phyloP scores from a whole-genome alignment of 2,797 vertebrate genomes.

The Scarus forsteni region DNA sequence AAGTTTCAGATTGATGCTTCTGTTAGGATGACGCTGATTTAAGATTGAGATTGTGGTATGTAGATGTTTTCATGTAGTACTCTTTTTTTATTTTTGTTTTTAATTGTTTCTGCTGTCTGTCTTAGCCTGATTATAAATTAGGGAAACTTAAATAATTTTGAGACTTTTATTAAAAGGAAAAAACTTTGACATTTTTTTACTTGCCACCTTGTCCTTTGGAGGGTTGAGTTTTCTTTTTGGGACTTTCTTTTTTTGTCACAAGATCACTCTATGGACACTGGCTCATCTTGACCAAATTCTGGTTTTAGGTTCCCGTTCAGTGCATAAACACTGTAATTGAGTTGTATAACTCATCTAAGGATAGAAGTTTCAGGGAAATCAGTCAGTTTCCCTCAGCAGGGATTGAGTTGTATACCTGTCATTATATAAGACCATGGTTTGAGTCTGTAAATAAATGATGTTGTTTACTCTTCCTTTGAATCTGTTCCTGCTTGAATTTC shows the following conservation, averaged over 20 bases:
- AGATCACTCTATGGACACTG: background rate
- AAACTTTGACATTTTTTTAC: too few species aligned
- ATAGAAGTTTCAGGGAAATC: background rate
- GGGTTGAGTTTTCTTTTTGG: background rate
- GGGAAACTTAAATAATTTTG: too few species aligned
- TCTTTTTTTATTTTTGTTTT: too few species aligned
- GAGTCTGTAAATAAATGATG: background rate
- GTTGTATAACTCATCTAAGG: background rate
- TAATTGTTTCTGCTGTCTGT: too few species aligned
- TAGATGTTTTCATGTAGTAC: too few species aligned
- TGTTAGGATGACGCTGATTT: too few species aligned
- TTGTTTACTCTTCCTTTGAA: background rate
- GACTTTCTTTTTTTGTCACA: slow-evolving; percentile 2
- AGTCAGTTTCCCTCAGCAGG: background rate
- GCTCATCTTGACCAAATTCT: background rate
- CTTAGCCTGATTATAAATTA: too few species aligned
- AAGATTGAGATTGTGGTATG: too few species aligned
- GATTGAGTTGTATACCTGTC: background rate
- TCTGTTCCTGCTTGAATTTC: background rate
- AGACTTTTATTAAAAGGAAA: too few species aligned
- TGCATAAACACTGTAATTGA: background rate
- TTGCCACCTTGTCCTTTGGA: too few species aligned
- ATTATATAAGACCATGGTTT: background rate
- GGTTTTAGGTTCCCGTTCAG: background rate
- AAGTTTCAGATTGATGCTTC: too few species aligned